These are phyloP conservation scores for Lytechinus variegatus DNA, from an alignment of 35 echinoderm and acorn worm genomes.

Conservation along the genomic window DNA sequence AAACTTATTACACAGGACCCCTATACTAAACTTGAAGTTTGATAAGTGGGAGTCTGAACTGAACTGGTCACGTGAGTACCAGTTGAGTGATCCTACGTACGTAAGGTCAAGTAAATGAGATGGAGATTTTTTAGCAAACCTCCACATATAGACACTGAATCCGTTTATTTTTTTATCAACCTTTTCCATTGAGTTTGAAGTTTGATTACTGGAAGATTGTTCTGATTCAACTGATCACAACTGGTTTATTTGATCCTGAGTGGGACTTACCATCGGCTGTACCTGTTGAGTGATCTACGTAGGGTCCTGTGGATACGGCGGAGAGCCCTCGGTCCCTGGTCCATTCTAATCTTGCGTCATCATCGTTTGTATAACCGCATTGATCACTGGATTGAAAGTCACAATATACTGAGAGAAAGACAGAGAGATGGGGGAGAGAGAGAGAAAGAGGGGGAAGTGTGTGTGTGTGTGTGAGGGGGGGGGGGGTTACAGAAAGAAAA, in stretches of 20 bases:
- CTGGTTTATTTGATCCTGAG: not conserved
- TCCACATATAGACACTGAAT: too few relatives aligned
- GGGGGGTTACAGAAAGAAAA: not conserved
- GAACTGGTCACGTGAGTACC: too few relatives aligned
- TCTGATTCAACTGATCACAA: too few relatives aligned
- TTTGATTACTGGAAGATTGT: too few relatives aligned
- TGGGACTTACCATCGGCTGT: not conserved
- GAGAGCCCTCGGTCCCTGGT: not conserved
- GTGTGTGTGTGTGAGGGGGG: not conserved
- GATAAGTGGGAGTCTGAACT: too few relatives aligned
- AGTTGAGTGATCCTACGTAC: too few relatives aligned
- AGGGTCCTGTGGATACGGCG: not conserved
- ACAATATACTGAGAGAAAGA: slow-evolving; percentile 18
- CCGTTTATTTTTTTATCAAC: too few relatives aligned
- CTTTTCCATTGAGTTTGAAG: too few relatives aligned
- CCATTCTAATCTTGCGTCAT: not conserved
- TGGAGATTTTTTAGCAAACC: too few relatives aligned
- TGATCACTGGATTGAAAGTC: not conserved
- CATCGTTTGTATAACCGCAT: slow-evolving; percentile 8
- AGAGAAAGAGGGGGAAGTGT: not conserved
- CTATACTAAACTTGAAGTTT: too few relatives aligned
- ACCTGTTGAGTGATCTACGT: not conserved
- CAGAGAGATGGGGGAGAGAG: not conserved
- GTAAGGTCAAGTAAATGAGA: too few relatives aligned
- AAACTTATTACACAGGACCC: too few relatives aligned